Evolutionary conservation across 2,797 vertebrate species (phyloP), one percentile per base, ranked within the genome.

Genomic region (Acanthurus lineatus): DNA sequence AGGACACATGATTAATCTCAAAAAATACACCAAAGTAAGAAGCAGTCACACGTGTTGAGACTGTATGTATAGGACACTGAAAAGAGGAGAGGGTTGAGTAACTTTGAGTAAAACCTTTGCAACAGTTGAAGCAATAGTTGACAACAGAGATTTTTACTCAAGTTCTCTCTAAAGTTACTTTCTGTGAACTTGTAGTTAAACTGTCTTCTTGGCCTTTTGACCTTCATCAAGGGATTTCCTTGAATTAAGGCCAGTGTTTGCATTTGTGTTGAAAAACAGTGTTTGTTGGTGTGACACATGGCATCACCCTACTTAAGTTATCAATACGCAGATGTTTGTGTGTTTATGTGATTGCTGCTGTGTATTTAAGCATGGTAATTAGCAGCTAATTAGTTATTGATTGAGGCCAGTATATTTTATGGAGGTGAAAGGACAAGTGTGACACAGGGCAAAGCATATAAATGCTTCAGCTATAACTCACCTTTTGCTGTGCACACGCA

Each of bases 321-420:
- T 90, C 86, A 86, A 86, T 88, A 82, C 0, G 57, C 63, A 65
- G 73, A 63, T 69, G 69, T 84, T 74, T 82, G 75, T 77, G 67
- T 85, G 73, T 84, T 82, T 74, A 73, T 79, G 67, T 16, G 66
- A 61, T 75, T 53, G 58, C 57, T 16, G 73, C 76, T 51, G 70
- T 79, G 82, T 84, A 84, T 82, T 69, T 89, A 66, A 80, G 83
- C 82, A 88, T 86, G 81, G 79, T 89, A 90, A 92, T 91, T 89
- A 91, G 82, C 62, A 22, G 75, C 77, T 92, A 92, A 94, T 92
- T 91, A 91, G 85, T 86, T 93, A 93, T 93, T 87, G 90, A 92
- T 90, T 83, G 51, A 81, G 61, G 69, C 44, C 74, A 25, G 76
- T 82, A 87, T 86, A 84, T 81, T 91, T 93, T 89, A 91, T 87